Evolutionary conservation across 2,888 invertebrate genomes (phyloP).

Genomic region (Drosophila atroscutellata): DNA sequence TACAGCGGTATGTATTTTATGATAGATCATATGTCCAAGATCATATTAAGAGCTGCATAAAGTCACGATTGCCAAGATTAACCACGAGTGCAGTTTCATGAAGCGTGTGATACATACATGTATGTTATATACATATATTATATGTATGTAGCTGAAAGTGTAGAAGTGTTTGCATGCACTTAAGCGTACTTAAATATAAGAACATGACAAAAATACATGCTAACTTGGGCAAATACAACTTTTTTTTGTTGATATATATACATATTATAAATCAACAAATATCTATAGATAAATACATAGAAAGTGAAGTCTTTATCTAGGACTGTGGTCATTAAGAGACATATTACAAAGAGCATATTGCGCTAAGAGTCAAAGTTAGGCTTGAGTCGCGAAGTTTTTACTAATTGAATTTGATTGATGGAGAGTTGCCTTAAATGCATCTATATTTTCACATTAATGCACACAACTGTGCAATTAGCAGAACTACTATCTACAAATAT

Average conservation of each 20-base stretch:
- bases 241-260: background rate
- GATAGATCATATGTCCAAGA: background rate
- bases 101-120: background rate
- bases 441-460: background rate
- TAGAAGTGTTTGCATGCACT: background rate
- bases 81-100: slow-evolving; percentile 8
- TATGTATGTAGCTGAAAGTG: background rate
- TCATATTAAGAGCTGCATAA: background rate
- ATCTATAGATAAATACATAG: background rate
- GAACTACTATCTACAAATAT: background rate
- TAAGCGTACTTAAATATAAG: background rate
- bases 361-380: background rate
- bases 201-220: background rate
- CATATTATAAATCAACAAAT: no score
- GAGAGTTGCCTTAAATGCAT: background rate
- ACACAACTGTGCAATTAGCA: background rate
- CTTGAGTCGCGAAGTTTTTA: background rate
- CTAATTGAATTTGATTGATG: background rate
- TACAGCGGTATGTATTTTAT: background rate
- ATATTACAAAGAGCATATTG: no score
- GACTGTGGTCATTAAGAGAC: no score
- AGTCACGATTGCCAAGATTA: slow-evolving; percentile 1
- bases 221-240: background rate
- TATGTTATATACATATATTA: no score
- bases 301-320: no score